Evolutionary conservation across 2,888 invertebrate genomes (phyloP).

Genomic region (Cordilura impudica): DNA sequence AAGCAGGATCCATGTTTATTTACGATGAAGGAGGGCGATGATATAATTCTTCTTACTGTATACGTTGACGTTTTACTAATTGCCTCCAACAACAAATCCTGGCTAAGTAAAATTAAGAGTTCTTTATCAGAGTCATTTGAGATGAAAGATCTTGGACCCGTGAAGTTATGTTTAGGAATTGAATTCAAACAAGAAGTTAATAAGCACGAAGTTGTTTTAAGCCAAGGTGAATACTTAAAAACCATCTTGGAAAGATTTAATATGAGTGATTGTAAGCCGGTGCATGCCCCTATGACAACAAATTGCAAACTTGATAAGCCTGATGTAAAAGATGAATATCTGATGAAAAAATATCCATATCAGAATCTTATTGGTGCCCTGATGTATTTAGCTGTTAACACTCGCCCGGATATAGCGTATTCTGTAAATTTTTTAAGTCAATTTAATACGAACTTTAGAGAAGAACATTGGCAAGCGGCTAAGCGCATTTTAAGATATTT

Average conservation of each 20-base stretch:
- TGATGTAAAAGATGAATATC: neutral
- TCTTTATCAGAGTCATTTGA: slow-evolving; percentile 45
- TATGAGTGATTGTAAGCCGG: slow-evolving; percentile 42
- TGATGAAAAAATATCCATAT: slow-evolving; percentile 41
- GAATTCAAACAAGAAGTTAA: slow-evolving; percentile 17
- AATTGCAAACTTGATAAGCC: slow-evolving; percentile 38
- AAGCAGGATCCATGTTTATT: slow-evolving; percentile 54
- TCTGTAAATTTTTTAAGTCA: slow-evolving; percentile 35
- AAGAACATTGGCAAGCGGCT: slow-evolving; percentile 59
- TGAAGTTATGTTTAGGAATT: slow-evolving; percentile 2
- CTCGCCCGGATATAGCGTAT: slow-evolving; percentile 47
- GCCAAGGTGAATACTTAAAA: slow-evolving; percentile 23
- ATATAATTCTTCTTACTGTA: slow-evolving; percentile 32
- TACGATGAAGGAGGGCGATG: neutral
- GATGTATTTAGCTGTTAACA: slow-evolving; percentile 49
- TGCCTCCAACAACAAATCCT: slow-evolving; percentile 39
- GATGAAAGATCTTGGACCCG: slow-evolving; percentile 56
- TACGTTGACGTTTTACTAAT: slow-evolving; percentile 59
- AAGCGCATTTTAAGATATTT: slow-evolving; percentile 60
- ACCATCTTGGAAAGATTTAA: neutral
- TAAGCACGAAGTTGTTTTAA: slow-evolving; percentile 1
- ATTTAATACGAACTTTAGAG: slow-evolving; percentile 44
- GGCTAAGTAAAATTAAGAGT: slow-evolving; percentile 39
- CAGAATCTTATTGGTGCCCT: slow-evolving; percentile 51
- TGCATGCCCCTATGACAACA: slow-evolving; percentile 11